Percentiles rank a stretch among this genome's conserved stretches.
These are phyloP conservation scores for Plestiodon gilberti DNA, from an alignment of 2,113 vertebrate genomes.

Conservation along the genomic window DNA sequence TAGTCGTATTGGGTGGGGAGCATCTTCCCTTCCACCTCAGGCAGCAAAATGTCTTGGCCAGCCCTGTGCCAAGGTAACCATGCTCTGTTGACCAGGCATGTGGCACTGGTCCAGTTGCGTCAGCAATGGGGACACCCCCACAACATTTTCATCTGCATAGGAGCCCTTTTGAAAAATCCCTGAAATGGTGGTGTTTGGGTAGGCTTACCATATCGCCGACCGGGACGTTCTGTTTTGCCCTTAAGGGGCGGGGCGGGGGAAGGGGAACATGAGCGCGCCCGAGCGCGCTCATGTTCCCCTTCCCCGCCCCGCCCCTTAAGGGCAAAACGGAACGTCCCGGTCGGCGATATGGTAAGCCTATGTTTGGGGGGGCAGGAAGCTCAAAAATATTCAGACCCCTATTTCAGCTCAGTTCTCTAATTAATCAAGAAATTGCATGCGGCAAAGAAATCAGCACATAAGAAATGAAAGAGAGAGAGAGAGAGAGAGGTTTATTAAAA, in stretches of 20 bases:
- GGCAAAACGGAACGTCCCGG: too few relatives aligned
- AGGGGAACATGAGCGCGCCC: too few relatives aligned
- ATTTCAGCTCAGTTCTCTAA: not conserved
- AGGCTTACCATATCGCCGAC: too few relatives aligned
- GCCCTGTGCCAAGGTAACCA: not conserved
- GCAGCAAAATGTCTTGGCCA: too few relatives aligned
- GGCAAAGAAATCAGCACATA: not conserved
- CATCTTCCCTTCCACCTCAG: too few relatives aligned
- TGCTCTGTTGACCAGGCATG: not conserved
- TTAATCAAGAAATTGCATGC: not conserved
- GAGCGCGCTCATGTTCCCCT: too few relatives aligned
- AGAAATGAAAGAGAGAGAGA: not conserved
- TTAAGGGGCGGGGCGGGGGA: too few relatives aligned
- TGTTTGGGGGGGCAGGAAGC: too few relatives aligned
- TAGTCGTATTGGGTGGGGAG: too few relatives aligned
- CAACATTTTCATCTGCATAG: not conserved
- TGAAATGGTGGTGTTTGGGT: not conserved
- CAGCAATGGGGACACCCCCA: not conserved
- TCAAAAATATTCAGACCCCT: not conserved
- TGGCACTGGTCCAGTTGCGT: not conserved
- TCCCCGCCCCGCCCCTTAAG: too few relatives aligned
- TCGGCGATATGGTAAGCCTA: too few relatives aligned
- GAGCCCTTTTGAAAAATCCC: not conserved
- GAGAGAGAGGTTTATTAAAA: not conserved
- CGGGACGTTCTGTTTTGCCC: too few relatives aligned